Evolutionary conservation across 2,113 vertebrate species (phyloP).

Genomic region (Mobula hypostoma): DNA sequence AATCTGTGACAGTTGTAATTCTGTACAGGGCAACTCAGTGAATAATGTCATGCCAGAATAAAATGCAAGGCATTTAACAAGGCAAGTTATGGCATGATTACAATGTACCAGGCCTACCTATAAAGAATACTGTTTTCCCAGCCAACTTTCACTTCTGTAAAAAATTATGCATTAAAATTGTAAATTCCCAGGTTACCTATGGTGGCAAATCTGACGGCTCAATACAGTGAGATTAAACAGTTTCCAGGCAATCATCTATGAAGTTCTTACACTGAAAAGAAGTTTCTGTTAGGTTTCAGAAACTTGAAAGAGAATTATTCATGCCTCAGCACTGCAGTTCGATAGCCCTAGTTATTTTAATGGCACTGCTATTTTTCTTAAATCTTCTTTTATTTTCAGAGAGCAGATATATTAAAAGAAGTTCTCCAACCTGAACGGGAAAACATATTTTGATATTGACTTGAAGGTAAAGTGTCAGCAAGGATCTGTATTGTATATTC

Average conservation of each 20-base stretch:
- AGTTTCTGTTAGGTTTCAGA: not conserved
- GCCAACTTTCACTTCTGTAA: not conserved
- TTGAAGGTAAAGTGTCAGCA: not conserved
- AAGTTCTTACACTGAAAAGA: not conserved
- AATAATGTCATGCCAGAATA: not conserved
- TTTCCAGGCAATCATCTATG: not conserved
- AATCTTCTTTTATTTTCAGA: not conserved
- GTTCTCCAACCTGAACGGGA: not conserved
- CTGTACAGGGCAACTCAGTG: not conserved
- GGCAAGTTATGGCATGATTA: not conserved
- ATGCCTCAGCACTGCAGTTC: not conserved
- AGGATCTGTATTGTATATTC: not conserved
- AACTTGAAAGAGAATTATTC: not conserved
- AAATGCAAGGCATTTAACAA: not conserved
- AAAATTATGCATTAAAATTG: not conserved
- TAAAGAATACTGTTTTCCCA: not conserved
- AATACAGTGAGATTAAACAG: not conserved
- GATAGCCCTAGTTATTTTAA: no score
- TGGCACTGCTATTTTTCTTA: not conserved
- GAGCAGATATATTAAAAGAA: not conserved
- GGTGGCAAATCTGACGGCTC: not conserved
- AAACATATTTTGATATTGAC: not conserved
- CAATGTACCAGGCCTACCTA: not conserved
- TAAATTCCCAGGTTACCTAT: not conserved
- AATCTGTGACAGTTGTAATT: not conserved